Evolutionary conservation across 2,797 vertebrate genomes (phyloP).

Genomic region (Masticophis lateralis): DNA sequence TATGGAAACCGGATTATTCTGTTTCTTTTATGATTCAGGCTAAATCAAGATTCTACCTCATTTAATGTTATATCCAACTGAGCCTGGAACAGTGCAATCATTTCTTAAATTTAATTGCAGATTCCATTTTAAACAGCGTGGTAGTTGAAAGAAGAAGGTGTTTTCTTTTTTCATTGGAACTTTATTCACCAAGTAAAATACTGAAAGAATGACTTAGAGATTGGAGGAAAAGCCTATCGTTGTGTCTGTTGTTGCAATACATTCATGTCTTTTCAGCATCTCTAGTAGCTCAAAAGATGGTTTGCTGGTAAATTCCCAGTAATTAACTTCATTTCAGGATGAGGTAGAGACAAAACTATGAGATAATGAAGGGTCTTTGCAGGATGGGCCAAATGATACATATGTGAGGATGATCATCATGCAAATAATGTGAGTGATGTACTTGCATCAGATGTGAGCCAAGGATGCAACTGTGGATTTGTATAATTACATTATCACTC

Average conservation of each 20-base stretch:
- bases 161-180: neutral
- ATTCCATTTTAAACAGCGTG: neutral
- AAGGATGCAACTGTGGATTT: neutral
- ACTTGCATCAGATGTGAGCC: too few relatives aligned
- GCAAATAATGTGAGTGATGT: too few relatives aligned
- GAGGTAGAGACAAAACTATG: neutral
- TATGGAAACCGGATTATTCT: neutral
- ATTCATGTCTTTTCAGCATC: neutral
- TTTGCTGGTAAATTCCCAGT: neutral
- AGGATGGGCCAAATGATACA: neutral
- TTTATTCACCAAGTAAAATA: neutral
- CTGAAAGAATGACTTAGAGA: neutral
- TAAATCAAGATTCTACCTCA: neutral
- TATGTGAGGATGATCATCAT: neutral
- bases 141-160: neutral
- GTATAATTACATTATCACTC: neutral
- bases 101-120: neutral
- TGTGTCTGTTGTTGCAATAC: neutral
- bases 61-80: neutral
- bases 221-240: neutral
- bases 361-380: neutral
- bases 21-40: neutral
- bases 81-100: neutral
- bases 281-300: neutral
- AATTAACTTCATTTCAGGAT: neutral